Base-by-base conservation (phyloP, 2,113 vertebrate genomes). In the Myrmophylax atrothorax region DNA sequence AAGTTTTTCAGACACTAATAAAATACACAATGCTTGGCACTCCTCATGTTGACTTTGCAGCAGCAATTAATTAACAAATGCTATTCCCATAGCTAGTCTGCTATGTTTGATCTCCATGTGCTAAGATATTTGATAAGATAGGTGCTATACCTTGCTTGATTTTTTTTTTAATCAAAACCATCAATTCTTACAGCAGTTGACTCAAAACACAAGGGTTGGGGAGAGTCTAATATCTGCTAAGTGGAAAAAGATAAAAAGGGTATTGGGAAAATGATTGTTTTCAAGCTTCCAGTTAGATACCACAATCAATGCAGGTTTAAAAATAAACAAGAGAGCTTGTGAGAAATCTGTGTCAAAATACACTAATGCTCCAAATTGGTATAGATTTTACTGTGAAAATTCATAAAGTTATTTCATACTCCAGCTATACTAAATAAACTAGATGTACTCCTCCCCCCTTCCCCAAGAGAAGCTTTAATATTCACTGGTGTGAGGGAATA, bases 101-200 rank as follows among this genome's bases (percentile, higher is more conserved):
- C 84, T 73, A 22, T 87, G 25, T 96, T 96, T 96, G 93, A 96
- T 79, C 90, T 90, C 40, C 55, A 8, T 56, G 37, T 89, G 55
- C 50, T 93, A 74, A 97, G 92, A 85, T 95, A 93, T 97, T 96
- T 97, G 72, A 93, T 49, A 78, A 80, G 46, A 74, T 66, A 78
- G 40, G n/a, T 95, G 49, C 37, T 90, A 78, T 92, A 90, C 60
- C n/a, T 59, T 64, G 29, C 52, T 44, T 75, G 50, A 37, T 42
- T 63, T 95, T 84, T 92, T 96, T 85, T 94, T 60, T 46, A 69
- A 86, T 95, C 64, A 92, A 81, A 86, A 66, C 14, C 67, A 84
- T 93, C 64, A 56, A 68, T 95, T 95, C 53, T 89, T 92, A 46
- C 91, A 56, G 94, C 78, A 84, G 67, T 38, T 95, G 87, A 76